Conservation (phyloP, 2,888 invertebrate species). For the Caenorhabditis virilis region DNA sequence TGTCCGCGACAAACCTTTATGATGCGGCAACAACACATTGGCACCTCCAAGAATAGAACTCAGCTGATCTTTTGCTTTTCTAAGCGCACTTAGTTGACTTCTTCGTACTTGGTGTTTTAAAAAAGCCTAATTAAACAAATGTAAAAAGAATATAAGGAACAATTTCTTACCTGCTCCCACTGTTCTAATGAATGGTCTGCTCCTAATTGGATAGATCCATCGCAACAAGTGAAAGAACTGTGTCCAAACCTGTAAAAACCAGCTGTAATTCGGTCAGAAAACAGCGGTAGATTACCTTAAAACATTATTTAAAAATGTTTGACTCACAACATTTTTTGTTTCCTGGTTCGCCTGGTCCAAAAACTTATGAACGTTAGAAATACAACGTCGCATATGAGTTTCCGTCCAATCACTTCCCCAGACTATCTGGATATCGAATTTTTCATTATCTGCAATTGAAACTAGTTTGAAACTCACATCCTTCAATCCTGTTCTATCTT, state of each 20-base stretch:
- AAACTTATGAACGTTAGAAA: conserved; percentile 56
- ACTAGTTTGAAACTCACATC: too few relatives aligned
- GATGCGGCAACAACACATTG: conserved; percentile 34
- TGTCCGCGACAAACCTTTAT: conserved; percentile 47
- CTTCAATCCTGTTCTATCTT: conserved; percentile 54
- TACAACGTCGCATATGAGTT: conserved; percentile 62
- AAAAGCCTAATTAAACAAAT: conserved; percentile 30
- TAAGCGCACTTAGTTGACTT: conserved; percentile 50
- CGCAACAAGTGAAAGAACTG: conserved; percentile 64
- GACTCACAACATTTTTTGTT: conserved; percentile 45
- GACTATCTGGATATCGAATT: conserved; percentile 44
- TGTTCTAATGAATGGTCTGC: conserved; percentile 66
- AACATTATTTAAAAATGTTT: conserved; percentile 44
- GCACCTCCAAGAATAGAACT: conserved; percentile 57
- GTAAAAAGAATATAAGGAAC: too few relatives aligned
- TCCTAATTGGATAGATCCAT: conserved; percentile 65
- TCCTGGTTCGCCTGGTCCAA: conserved; percentile 45
- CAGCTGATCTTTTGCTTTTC: conserved; percentile 47
- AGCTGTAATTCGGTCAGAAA: background rate
- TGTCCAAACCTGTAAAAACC: conserved; percentile 59
- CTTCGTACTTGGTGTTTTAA: conserved; percentile 47
- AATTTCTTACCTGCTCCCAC: conserved; percentile 58
- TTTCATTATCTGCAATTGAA: too few relatives aligned
- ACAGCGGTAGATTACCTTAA: conserved; percentile 31
- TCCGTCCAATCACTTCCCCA: conserved; percentile 67